Percentiles rank a stretch among this genome's conserved stretches.
phyloP scores from a whole-genome alignment of 1,140 invertebrate species.

The Drosophila albomicans region DNA sequence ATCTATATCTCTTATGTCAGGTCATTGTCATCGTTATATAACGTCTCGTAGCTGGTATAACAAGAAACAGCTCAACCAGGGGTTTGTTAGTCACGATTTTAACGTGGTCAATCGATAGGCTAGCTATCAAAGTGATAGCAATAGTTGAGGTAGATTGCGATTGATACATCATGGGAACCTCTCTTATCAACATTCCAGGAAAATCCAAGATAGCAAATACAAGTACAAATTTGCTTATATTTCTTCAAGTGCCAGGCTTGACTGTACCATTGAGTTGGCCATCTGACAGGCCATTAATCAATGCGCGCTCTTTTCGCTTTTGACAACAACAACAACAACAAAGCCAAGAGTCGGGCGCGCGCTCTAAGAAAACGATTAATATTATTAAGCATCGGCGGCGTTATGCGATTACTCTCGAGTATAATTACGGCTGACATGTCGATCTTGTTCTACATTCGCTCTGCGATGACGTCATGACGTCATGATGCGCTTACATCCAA shows the following conservation, averaged over 20 bases:
- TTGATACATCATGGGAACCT: neutral
- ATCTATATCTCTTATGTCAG: no score
- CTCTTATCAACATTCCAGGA: slow-evolving; percentile 1
- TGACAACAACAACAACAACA: neutral
- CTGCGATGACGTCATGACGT: slow-evolving; percentile 48
- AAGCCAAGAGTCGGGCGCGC: slow-evolving; percentile 11
- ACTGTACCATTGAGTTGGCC: slow-evolving; percentile 29
- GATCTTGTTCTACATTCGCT: slow-evolving; percentile 64
- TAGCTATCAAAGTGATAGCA: neutral
- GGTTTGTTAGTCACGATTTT: neutral
- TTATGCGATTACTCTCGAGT: slow-evolving; percentile 49
- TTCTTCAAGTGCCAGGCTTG: slow-evolving; percentile 14
- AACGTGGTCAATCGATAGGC: neutral
- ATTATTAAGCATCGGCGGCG: slow-evolving; percentile 45
- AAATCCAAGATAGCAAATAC: neutral
- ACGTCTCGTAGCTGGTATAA: no score
- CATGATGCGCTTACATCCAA: slow-evolving; percentile 60
- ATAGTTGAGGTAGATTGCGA: neutral
- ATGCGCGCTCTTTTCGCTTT: slow-evolving; percentile 11
- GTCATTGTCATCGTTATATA: no score
- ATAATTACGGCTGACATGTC: slow-evolving; percentile 53
- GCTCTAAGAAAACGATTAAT: slow-evolving; percentile 50
- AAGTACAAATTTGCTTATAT: neutral
- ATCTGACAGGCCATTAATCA: slow-evolving; percentile 48
- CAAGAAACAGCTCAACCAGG: no score